Base-by-base conservation (phyloP, 2,797 vertebrate species). In the Gephyroberyx darwinii region DNA sequence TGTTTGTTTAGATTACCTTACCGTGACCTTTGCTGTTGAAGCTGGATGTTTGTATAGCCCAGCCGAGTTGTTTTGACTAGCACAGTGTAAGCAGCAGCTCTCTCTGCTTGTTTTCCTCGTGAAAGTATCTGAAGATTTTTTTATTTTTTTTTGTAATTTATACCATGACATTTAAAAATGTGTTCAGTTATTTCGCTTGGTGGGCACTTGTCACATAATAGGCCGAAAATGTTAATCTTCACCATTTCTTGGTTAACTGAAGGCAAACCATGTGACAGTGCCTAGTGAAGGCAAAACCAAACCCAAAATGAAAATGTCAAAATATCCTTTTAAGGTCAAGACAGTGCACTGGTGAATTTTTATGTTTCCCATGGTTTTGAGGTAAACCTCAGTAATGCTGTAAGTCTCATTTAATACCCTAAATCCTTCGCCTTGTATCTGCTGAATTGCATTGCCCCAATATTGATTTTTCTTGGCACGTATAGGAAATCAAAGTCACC, bases 401-500 rank as follows among this genome's bases (percentile, higher is more conserved):
- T 45, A 58, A 81, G 41, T 77, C 78, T 66, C 16, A 69, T 78
- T 81, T 81, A 87, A 88, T 78, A 69, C 81, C 71, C 14, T 43
- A 69, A 85, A 86, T 84, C 78, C 73, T 31, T 67, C 37, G 74
- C 20, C 72, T 62, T 80, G 69, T 74, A 57, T 75, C 80, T 71
- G 73, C 74, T 77, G 69, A 65, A 65, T 82, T 78, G 71, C 61
- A 65, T 57, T 69, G 70, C 68, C 64, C 56, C 50, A 0, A 50
- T 76, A 88, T 90, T 30, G 82, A 90, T 86, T 58, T 72, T 69
- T 70, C 75, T 43, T 54, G 30, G 37, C 74, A 79, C 30, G 45
- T 82, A 88, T 80, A 58, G 81, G 70, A 87, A 91, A 90, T 90
- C 86, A 90, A 89, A 91, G 80, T 86, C 76, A 87, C 71, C 79